These are phyloP conservation scores for Clytia hemisphaerica DNA, from an alignment of 30 jellyfish, hydroid and myxozoan species.

Conservation along the genomic window DNA sequence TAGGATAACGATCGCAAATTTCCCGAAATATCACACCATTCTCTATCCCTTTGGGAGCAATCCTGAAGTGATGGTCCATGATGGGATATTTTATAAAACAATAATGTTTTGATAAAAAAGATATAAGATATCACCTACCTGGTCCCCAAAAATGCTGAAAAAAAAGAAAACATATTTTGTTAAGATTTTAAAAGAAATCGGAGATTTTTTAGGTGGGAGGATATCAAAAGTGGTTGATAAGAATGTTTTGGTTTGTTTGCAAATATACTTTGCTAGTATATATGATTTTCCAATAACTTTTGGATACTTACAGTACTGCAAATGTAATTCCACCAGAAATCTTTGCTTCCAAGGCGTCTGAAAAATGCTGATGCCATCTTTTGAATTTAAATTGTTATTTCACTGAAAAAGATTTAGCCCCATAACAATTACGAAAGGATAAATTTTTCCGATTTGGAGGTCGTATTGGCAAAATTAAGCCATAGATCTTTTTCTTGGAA, in stretches of 20 bases:
- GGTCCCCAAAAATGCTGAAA: conserved; percentile 43
- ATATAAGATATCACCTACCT: conserved; percentile 8
- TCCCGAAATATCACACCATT: too few species aligned
- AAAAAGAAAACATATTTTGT: not conserved
- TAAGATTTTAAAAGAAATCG: not conserved
- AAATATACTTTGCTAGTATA: not conserved
- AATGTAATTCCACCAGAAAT: conserved; percentile 41
- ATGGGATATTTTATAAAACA: too few species aligned
- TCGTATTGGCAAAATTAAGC: too few species aligned
- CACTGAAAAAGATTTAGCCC: too few species aligned
- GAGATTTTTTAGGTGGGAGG: not conserved
- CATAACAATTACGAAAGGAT: too few species aligned
- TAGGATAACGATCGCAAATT: too few species aligned
- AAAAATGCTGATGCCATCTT: conserved; percentile 34
- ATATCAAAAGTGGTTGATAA: not conserved
- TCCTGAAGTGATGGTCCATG: too few species aligned
- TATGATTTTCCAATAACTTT: not conserved
- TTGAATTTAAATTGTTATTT: too few species aligned
- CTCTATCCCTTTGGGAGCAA: too few species aligned
- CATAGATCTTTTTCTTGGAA: too few species aligned
- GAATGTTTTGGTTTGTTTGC: not conserved
- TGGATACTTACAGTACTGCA: conserved; percentile 16
- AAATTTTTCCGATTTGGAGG: too few species aligned
- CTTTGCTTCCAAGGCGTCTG: conserved; percentile 14
- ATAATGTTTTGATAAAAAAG: too few species aligned